Percentiles rank a stretch among this genome's conserved stretches.
phyloP scores from a whole-genome alignment of 2,797 vertebrate species.

The Carapus acus region DNA sequence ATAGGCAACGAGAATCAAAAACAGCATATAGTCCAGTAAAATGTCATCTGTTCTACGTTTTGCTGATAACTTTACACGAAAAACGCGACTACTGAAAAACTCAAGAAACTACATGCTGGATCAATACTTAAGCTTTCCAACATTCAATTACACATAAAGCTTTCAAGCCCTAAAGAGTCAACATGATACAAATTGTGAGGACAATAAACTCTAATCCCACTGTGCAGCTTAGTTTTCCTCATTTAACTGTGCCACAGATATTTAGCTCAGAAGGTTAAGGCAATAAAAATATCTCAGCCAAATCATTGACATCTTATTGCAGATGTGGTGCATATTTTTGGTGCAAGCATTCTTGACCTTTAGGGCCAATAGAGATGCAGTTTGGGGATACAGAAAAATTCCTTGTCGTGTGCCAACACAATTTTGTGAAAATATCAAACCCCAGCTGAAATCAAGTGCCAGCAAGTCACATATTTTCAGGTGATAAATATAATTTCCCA shows the following conservation, averaged over 20 bases:
- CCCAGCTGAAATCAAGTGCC: slow-evolving; percentile 28
- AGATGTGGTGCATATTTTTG: slow-evolving; percentile 41
- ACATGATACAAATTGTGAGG: slow-evolving; percentile 33
- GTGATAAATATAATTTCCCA: slow-evolving; percentile 27
- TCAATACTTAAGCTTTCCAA: slow-evolving; percentile 40
- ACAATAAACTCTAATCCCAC: slow-evolving; percentile 43
- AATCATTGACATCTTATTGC: slow-evolving; percentile 28
- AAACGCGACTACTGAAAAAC: slow-evolving; percentile 15
- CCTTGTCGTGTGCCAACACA: slow-evolving; percentile 36
- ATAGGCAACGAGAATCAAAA: slow-evolving; percentile 47
- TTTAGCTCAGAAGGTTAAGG: slow-evolving; percentile 45
- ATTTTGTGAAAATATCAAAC: slow-evolving; percentile 15
- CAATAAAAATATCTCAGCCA: slow-evolving; percentile 31
- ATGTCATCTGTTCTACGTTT: slow-evolving; percentile 29
- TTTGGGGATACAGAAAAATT: slow-evolving; percentile 27
- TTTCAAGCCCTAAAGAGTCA: slow-evolving; percentile 26
- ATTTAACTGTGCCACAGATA: slow-evolving; percentile 35
- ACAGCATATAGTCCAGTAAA: slow-evolving; percentile 54
- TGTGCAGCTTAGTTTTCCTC: slow-evolving; percentile 24
- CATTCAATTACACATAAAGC: slow-evolving; percentile 34
- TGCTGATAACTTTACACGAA: slow-evolving; percentile 29
- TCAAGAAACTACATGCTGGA: slow-evolving; percentile 38
- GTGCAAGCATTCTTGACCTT: slow-evolving; percentile 23
- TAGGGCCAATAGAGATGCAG: slow-evolving; percentile 23
- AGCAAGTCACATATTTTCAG: slow-evolving; percentile 11